Conservation (phyloP, 2,113 vertebrate genomes). For the Ellobius talpinus region DNA sequence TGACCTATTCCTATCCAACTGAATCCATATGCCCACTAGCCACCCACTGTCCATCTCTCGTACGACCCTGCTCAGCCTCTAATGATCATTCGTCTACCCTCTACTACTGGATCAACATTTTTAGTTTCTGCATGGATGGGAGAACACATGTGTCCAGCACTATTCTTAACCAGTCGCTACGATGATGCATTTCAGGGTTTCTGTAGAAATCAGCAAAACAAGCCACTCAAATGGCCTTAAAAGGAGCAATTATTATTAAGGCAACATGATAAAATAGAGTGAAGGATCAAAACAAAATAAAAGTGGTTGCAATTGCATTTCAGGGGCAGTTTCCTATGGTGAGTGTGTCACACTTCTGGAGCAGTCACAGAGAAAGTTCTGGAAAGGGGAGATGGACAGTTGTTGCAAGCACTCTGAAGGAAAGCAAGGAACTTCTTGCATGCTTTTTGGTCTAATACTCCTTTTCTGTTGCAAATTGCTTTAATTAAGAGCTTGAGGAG, state of each 20-base stretch:
- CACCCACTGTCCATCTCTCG: background rate
- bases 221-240: background rate
- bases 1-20: background rate
- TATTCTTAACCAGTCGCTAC: background rate
- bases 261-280: background rate
- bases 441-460: background rate
- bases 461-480: conserved; percentile 1
- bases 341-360: background rate
- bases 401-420: background rate
- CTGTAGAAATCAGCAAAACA: background rate
- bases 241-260: background rate
- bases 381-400: background rate
- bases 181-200: background rate
- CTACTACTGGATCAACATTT: background rate
- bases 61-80: background rate
- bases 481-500: background rate
- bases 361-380: fast-evolving
- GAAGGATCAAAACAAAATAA: background rate
- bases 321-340: background rate
- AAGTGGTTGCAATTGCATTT: background rate
- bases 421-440: background rate
- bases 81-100: background rate
- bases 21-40: too few species aligned
- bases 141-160: background rate
- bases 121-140: background rate